Base-by-base conservation (phyloP, 2,113 vertebrate species). In the Elephas maximus region DNA sequence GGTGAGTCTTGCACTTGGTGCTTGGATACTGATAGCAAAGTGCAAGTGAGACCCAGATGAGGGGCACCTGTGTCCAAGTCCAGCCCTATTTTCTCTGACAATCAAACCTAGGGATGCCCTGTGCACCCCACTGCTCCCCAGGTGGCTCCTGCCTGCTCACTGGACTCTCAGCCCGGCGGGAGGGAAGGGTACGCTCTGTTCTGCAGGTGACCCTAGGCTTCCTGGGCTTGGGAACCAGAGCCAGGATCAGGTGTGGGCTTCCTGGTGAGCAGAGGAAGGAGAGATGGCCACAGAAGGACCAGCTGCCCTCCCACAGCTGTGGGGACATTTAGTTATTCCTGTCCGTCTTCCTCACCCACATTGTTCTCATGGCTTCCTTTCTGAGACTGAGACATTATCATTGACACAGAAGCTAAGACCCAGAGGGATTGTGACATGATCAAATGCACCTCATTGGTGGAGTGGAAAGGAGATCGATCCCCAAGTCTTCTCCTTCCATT, bases 91-190 rank as follows among this genome's bases (percentile, higher is more conserved):
- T 2, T 8, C 74, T 67, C 17, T n/a, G 37, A 11, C 48, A 21
- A 7, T 30, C 8, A 33, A 14, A 4, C 44, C 71, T 0, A 65
- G 30, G 0, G 62, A 23, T 26, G 8, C 21, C 23, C 33, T 65
- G 1, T 33, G 30, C 8, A 8, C 21, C 45, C 44, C 0, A 1
- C 12, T 14, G 12, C 18, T 12, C 30, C 60, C 44, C 21, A 6
- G 21, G 9, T 0, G 14, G 63, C 63, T 65, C 63, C 63, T 2
- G 0, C 8, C 5, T 28, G 0, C 37, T 37, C 1, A 0, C 0
- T 0, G 24, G 17, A 57, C 33, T 51, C 48, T 21, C 5, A 2
- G 11, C 33, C 33, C 7, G 23, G 51, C 2, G n/a, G n/a, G 33
- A 57, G 12, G 12, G 14, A n/a, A 7, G 33, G 33, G 14, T 6